Base-by-base conservation (phyloP, 1,140 invertebrate species). In the Apis florea region DNA sequence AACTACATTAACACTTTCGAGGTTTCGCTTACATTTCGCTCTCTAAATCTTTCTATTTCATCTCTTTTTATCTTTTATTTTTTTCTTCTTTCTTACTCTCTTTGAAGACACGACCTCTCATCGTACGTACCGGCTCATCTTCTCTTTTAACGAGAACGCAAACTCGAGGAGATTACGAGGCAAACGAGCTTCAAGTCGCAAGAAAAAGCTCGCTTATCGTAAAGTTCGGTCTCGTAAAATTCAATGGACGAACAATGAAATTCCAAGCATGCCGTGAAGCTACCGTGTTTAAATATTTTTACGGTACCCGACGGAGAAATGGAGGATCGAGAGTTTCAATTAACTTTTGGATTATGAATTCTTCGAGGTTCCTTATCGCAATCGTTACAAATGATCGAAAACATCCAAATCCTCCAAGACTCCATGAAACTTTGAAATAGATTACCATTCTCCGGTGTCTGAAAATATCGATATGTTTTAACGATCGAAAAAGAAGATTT, bases 101-200 rank as follows among this genome's bases (percentile, higher is more conserved):
- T 24, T 17, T n/a, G n/a, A 15, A 4, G 9, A 24, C 63, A 24
- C 3, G 40, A 15, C 17, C 19, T 13, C 19, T 47, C 21, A 1
- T 21, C 40, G 64, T 47, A 67, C 64, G 40, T 67, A 1, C 21
- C 13, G 11, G 1, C 66, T 49, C 47, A n/a, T 24, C 19, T 9
- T 49, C 40, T 26, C 47, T 49, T 49, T 68, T 68, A 68, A 68
- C 66, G 66, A 68, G 66, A 21, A 53, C 68, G 51, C 49, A 53
- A 70, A 70, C 17, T 70, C 24, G 24, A 56, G 24, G 24, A 53
- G 49, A 70, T 70, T 54, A 54, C 24, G 51, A 31, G 13, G 6
- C 40, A 49, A 70, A 54, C n/a, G 26, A 71, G 47, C 24, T 5
- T 54, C 17, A 15, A 53, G 24, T 53, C 10, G 24, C 19, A 47